Percentiles rank a stretch among this genome's conserved stretches.
Conservation (phyloP, 2,888 invertebrate species). For the Bombylius major region DNA sequence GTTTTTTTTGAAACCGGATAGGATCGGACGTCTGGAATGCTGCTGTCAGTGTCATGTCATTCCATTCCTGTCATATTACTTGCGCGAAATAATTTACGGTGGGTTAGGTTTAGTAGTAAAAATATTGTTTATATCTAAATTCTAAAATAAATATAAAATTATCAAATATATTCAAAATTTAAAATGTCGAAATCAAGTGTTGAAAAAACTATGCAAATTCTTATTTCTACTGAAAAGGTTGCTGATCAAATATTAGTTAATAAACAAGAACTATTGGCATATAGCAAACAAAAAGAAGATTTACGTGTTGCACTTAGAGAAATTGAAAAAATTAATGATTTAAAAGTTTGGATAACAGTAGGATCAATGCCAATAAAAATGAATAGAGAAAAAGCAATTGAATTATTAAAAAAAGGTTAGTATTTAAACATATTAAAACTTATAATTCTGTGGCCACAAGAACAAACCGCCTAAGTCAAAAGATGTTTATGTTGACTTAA, state of each 20-base stretch:
- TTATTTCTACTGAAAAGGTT: constrained; percentile 28
- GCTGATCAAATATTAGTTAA: constrained; percentile 33
- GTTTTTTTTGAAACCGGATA: no score
- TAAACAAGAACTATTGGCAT: constrained; percentile 28
- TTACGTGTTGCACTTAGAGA: constrained; percentile 30
- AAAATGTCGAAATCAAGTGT: constrained; percentile 15
- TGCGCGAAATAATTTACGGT: no score
- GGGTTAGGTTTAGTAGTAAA: no score
- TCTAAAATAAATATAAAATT: no score
- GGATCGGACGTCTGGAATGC: no score
- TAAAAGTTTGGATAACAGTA: constrained; percentile 33
- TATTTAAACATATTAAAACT: background rate
- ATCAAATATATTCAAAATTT: no score
- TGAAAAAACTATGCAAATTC: constrained; percentile 28
- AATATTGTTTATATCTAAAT: no score
- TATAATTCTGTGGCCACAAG: no score
- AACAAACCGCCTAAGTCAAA: no score
- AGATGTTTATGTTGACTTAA: no score
- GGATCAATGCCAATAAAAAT: constrained; percentile 33
- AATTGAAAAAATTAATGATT: constrained; percentile 24
- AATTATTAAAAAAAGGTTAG: constrained; percentile 29
- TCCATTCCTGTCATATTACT: no score
- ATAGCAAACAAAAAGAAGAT: constrained; percentile 31
- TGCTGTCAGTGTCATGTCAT: no score
- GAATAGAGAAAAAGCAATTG: constrained; percentile 24